These are phyloP conservation scores for Oreochromis tanganicae DNA, from an alignment of 2,113 vertebrate species.

Conservation along the genomic window DNA sequence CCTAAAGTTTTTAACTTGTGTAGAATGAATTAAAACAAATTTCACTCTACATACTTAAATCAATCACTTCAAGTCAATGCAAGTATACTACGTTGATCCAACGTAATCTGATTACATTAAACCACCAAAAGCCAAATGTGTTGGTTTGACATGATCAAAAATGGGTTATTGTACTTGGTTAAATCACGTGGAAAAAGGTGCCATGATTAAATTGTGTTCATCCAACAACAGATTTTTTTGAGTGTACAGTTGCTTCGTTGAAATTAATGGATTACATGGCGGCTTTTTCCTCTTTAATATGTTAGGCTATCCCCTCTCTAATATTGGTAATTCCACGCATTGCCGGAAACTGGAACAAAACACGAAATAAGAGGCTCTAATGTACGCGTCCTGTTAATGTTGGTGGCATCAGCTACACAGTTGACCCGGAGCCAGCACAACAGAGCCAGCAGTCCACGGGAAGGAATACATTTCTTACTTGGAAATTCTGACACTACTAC, in stretches of 20 bases:
- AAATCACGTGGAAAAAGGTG: too few species aligned
- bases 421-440: background rate
- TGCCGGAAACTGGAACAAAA: rapidly evolving
- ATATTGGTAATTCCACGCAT: background rate
- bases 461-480: background rate
- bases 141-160: too few species aligned
- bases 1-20: too few species aligned
- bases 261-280: background rate
- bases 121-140: too few species aligned
- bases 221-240: too few species aligned
- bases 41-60: too few species aligned
- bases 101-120: too few species aligned
- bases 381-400: background rate
- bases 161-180: too few species aligned
- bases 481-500: background rate
- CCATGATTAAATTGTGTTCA: too few species aligned
- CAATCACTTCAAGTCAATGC: too few species aligned
- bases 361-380: background rate
- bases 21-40: too few species aligned
- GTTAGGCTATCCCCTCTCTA: background rate
- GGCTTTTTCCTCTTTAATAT: background rate
- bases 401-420: background rate
- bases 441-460: background rate
- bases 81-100: too few species aligned
- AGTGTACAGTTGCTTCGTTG: background rate